Percentiles rank a stretch among this genome's conserved stretches.
phyloP scores from a whole-genome alignment of 2,113 vertebrate species.

The Eleginops maclovinus region DNA sequence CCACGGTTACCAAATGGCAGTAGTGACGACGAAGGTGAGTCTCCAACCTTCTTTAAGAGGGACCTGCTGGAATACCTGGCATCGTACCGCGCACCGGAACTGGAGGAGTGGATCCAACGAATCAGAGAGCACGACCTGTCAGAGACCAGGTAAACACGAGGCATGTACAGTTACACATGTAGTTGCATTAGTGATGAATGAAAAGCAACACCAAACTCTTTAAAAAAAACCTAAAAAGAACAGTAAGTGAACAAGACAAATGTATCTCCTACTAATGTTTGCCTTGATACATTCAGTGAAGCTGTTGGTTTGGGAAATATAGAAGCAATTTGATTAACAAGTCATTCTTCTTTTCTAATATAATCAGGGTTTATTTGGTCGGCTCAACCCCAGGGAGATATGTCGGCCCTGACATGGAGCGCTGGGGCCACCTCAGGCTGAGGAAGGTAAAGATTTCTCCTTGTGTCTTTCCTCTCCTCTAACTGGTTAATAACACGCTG shows the following conservation, averaged over 20 bases:
- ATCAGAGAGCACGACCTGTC: conserved; percentile 94
- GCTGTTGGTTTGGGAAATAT: not conserved
- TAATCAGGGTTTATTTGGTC: conserved; percentile 90
- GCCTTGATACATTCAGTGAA: not conserved
- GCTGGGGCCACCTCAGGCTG: conserved; percentile 95
- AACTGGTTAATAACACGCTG: not conserved
- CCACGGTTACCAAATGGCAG: conserved; percentile 85
- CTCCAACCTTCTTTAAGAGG: conserved; percentile 91
- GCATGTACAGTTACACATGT: not conserved
- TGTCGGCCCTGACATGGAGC: conserved; percentile 90
- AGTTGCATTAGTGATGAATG: too few species aligned
- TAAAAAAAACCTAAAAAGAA: too few species aligned
- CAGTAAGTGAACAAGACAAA: too few species aligned
- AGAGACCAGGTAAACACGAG: conserved; percentile 87
- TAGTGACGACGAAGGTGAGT: conserved; percentile 87
- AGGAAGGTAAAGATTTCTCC: conserved; percentile 87
- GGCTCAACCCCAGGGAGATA: conserved; percentile 94
- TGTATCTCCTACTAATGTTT: not conserved
- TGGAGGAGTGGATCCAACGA: conserved; percentile 90
- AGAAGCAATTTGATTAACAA: not conserved
- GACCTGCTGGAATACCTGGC: conserved; percentile 92
- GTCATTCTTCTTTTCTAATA: not conserved
- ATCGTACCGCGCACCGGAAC: conserved; percentile 86
- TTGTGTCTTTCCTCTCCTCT: not conserved
- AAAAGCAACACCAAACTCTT: not conserved